phyloP scores from a whole-genome alignment of 2,888 invertebrate genomes.

The Drosophila quasianomalipes region DNA sequence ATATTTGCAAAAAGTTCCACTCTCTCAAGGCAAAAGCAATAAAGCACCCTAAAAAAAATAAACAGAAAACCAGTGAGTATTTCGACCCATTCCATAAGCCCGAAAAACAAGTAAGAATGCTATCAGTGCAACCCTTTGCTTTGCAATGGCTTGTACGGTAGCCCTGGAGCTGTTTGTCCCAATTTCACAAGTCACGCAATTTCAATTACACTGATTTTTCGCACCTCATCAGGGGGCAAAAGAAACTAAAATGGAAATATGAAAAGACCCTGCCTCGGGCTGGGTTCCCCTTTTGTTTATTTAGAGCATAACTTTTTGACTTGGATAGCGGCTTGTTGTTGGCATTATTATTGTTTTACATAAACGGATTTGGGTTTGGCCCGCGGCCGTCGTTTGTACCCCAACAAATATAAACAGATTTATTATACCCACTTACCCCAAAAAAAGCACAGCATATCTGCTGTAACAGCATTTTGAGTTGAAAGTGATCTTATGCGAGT shows the following conservation, averaged over 20 bases:
- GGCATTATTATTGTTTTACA: constrained; percentile 58
- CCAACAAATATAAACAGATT: constrained; percentile 24
- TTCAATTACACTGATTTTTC: constrained; percentile 62
- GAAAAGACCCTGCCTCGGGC: constrained; percentile 5
- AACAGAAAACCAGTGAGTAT: background rate
- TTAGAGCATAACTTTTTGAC: constrained; percentile 27
- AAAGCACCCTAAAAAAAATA: background rate
- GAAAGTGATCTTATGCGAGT: background rate
- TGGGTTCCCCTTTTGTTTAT: constrained; percentile 27
- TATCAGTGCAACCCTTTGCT: constrained; percentile 21
- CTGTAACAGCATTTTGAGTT: background rate
- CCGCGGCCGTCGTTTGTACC: constrained; percentile 22
- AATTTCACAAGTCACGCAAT: constrained; percentile 51
- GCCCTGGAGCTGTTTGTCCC: constrained; percentile 26
- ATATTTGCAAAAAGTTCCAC: background rate
- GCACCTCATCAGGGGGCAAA: constrained; percentile 57
- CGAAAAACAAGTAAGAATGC: background rate
- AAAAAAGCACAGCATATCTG: background rate
- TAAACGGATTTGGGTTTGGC: constrained; percentile 56
- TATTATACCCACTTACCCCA: constrained; percentile 15
- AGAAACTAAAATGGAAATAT: background rate
- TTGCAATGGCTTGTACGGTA: background rate
- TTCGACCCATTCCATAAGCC: background rate
- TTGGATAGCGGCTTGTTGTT: constrained; percentile 7
- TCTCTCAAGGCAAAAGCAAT: background rate